Evolutionary conservation across 64 coral and sea anemone species (phyloP), one percentile per base, ranked within the genome.

Genomic region (Montipora capricornis): DNA sequence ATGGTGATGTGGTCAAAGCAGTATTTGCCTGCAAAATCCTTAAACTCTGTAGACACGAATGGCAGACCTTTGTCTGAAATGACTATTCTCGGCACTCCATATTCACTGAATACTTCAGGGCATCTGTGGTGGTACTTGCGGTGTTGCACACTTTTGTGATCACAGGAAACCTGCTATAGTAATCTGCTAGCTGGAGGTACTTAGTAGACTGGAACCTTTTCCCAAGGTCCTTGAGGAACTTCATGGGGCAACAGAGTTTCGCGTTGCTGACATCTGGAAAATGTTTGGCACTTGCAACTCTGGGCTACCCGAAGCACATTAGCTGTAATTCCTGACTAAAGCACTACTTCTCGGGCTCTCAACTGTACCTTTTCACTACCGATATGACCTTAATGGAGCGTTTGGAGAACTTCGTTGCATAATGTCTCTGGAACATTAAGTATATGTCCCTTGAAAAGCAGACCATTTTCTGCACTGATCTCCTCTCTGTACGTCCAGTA

Each of bases 91-190:
- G 94, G 90, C 8, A 92, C 81, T 68, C 84, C 89, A 78, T 95
- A 68, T 58, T 95, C 84, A 5, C 89, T 90, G 61, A 95, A 92
- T 52, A 96, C 89, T 26, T 80, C 83, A 92, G 76, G 52, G 76
- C 44, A 16, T 95, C 80, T 15, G 80, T 89, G 2, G 87, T 73
- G 6, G 95, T 68, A 19, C 7, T 78, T 20, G 85, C 87, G 6
- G 86, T 93, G 49, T 2, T 81, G 68, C 46, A 58, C 48, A 94
- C 87, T 77, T 89, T 94, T n/a, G 79, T 89, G 24, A 94, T 26
- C 60, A 94, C 87, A 19, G 86, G 66, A 74, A 94, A 94, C 51
- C 80, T 89, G 49, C 92, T 89, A 13, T 82, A 94, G 68, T 68
- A 94, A 68, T 89, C 80, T 47, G 84, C 77, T 20, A 74, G 14